Evolutionary conservation across 2,797 vertebrate species (phyloP), one percentile per base, ranked within the genome.

Genomic region (Neoniphon sammara): DNA sequence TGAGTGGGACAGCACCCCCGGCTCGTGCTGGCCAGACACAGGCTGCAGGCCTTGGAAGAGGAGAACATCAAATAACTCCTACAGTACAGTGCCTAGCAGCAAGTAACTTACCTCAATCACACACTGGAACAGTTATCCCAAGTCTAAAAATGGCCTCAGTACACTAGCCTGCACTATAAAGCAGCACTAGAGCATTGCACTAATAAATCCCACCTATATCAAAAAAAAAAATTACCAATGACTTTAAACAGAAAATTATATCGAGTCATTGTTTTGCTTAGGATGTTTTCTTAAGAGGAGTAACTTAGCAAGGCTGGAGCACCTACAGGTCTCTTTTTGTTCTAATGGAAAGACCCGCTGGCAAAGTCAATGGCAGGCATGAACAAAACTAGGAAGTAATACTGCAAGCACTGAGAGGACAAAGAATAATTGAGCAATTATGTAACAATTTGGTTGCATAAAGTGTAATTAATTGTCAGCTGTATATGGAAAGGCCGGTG

Each of bases 1-100:
- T 87, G 86, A 88, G 73, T 57, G 72, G 73, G 79, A 86, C 80
- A 77, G 85, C 83, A 85, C 59, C 66, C 52, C 52, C 30, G 55
- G 67, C 68, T 80, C 7, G 3, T 76, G 70, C 64, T 70, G 78
- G 71, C 83, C 79, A 90, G 78, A 90, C 77, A 76, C 59, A 67
- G 65, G 67, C 81, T 71, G 78, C 76, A 73, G 60, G 79, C 77
- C 75, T 74, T 82, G 70, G 67, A 86, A 65, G 77, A 70, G 62
- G 63, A 70, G 70, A 75, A 70, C 80, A 71, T 77, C 64, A 78
- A 74, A 77, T 82, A 31, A 39, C 20, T 71, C 87, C 27, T 63
- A 64, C 70, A 75, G 44, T 67, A 75, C 64, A 62, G 54, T 55
- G 54, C 56, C 36, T 58, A 62, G 66, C 20, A 47, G 76, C 77